Evolutionary conservation across 35 echinoderm and acorn worm genomes (phyloP).

Genomic region (Lytechinus pictus): DNA sequence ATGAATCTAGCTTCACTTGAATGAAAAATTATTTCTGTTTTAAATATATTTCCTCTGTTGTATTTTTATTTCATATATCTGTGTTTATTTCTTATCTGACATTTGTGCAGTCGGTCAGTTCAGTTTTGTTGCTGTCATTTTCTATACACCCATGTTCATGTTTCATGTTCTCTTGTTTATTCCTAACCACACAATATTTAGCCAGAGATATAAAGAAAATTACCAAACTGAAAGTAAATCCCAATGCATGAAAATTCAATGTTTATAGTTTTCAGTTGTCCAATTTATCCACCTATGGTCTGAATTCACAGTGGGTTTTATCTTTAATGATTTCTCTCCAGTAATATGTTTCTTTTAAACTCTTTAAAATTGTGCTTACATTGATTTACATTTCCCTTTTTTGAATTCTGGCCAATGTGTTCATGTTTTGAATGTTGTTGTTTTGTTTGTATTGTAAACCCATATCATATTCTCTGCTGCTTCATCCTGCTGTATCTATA

Average conservation of each 20-base stretch:
- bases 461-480: neutral
- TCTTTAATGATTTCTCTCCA: no score
- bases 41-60: neutral
- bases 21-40: no score
- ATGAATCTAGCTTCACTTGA: no score
- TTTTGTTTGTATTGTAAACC: neutral
- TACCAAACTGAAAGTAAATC: neutral
- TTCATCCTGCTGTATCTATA: neutral
- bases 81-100: neutral
- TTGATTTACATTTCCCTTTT: no score
- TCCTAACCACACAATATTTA: no score
- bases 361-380: no score
- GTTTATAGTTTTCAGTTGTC: neutral
- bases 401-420: neutral
- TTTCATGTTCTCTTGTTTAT: no score
- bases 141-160: neutral
- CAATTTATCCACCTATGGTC: no score
- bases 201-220: neutral
- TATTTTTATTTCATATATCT: neutral
- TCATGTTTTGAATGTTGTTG: neutral
- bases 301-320: no score
- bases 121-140: neutral
- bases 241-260: neutral
- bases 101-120: neutral
- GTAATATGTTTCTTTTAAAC: no score